These are phyloP conservation scores for Galleria mellonella DNA, from an alignment of 1,140 invertebrate species.

Conservation along the genomic window DNA sequence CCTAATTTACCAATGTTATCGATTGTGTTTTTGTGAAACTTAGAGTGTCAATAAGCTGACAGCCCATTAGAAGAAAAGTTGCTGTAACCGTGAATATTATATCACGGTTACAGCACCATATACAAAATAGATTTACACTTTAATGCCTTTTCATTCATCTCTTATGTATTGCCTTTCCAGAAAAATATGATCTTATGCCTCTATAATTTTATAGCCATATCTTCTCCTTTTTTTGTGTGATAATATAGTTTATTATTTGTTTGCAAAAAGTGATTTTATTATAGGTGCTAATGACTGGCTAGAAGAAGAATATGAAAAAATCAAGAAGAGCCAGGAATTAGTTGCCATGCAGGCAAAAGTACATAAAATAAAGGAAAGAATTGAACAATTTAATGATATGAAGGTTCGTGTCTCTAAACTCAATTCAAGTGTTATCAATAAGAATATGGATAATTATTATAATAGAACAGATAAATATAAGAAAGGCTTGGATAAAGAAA, in stretches of 20 bases:
- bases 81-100: too few species aligned
- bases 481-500: slow-evolving; percentile 40
- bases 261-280: slow-evolving; percentile 9
- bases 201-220: too few species aligned
- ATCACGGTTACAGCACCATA: too few species aligned
- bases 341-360: slow-evolving; percentile 73
- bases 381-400: slow-evolving; percentile 74
- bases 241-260: background rate
- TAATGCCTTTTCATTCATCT: too few species aligned
- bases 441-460: slow-evolving; percentile 33
- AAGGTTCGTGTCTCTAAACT: slow-evolving; percentile 57
- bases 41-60: too few species aligned
- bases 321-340: slow-evolving; percentile 74
- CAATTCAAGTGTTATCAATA: slow-evolving; percentile 43
- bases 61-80: too few species aligned
- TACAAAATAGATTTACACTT: too few species aligned
- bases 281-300: slow-evolving; percentile 79
- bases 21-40: too few species aligned
- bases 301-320: slow-evolving; percentile 77
- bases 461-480: slow-evolving; percentile 22
- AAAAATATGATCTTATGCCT: too few species aligned
- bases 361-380: slow-evolving; percentile 75
- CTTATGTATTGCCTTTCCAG: too few species aligned
- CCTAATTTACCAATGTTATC: too few species aligned
- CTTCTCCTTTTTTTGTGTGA: too few species aligned